A percentile compares a stretch with the other conserved stretches of the same genome.
These are phyloP conservation scores for Periphyllus acericola DNA, from an alignment of 2,888 invertebrate species.

Conservation along the genomic window DNA sequence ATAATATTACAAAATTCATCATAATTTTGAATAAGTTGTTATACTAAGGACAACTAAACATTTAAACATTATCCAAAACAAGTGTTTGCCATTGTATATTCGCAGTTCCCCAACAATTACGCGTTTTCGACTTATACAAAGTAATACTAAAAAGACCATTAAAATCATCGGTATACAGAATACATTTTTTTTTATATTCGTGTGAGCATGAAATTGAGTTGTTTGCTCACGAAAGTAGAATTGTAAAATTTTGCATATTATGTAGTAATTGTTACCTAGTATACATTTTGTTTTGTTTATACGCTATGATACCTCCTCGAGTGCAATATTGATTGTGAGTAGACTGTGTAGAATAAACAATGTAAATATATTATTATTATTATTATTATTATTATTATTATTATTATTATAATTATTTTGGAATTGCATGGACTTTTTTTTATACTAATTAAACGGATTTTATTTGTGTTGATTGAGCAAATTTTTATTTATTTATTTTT, in stretches of 20 bases:
- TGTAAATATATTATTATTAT: slow-evolving; percentile 56
- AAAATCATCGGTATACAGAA: background rate
- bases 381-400: no score
- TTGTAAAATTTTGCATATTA: background rate
- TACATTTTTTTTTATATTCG: background rate
- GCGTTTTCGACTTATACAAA: background rate
- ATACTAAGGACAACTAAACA: background rate
- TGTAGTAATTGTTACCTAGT: slow-evolving; percentile 29
- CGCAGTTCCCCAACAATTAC: background rate
- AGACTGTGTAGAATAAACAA: slow-evolving; percentile 36
- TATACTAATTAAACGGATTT: slow-evolving; percentile 57
- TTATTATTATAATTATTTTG: no score
- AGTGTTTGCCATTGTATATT: background rate
- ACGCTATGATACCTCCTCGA: slow-evolving; percentile 27
- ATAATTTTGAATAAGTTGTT: slow-evolving; percentile 10
- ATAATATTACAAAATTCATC: no score
- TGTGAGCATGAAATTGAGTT: background rate
- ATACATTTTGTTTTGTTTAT: slow-evolving; percentile 17
- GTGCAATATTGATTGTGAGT: slow-evolving; percentile 55
- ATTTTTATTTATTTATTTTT: slow-evolving; percentile 46
- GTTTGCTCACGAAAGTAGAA: slow-evolving; percentile 14
- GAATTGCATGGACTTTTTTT: slow-evolving; percentile 55
- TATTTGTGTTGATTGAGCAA: slow-evolving; percentile 52
- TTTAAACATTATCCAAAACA: background rate
- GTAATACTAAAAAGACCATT: background rate